Evolutionary conservation across 2,888 invertebrate species (phyloP).

Genomic region (Atherix ibis): DNA sequence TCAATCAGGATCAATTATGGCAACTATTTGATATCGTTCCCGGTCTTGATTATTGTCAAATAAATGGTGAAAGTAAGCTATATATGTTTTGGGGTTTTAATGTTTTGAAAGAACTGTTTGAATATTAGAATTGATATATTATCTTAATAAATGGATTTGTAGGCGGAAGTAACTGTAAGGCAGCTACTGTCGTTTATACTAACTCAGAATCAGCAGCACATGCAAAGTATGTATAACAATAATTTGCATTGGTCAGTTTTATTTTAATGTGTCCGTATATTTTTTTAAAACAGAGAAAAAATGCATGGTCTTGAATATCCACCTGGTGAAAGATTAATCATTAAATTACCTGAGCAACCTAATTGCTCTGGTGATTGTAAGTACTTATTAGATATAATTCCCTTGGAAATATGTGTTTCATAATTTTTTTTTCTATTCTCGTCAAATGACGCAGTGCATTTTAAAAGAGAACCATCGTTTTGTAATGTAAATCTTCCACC

Average conservation of each 20-base stretch:
- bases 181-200: slow-evolving; percentile 54
- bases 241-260: not conserved
- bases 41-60: slow-evolving; percentile 48
- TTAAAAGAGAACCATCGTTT: too few species aligned
- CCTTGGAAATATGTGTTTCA: too few species aligned
- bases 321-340: slow-evolving; percentile 61
- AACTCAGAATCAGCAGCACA: slow-evolving; percentile 48
- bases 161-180: slow-evolving; percentile 29
- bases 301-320: slow-evolving; percentile 87
- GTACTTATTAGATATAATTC: too few species aligned
- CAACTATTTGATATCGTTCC: slow-evolving; percentile 77
- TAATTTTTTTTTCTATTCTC: too few species aligned
- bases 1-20: slow-evolving; percentile 62
- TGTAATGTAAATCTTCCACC: slow-evolving; percentile 59
- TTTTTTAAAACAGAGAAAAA: slow-evolving; percentile 47
- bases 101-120: not conserved
- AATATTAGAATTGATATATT: slow-evolving; percentile 1
- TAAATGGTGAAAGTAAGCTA: slow-evolving; percentile 30
- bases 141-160: slow-evolving; percentile 5
- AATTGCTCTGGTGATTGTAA: too few species aligned
- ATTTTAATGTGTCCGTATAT: too few species aligned
- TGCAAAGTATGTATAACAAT: slow-evolving; percentile 30
- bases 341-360: slow-evolving; percentile 28
- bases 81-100: not conserved
- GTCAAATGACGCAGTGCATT: too few species aligned